phyloP scores from a whole-genome alignment of 1,140 invertebrate species.

The Drosophila persimilis region DNA sequence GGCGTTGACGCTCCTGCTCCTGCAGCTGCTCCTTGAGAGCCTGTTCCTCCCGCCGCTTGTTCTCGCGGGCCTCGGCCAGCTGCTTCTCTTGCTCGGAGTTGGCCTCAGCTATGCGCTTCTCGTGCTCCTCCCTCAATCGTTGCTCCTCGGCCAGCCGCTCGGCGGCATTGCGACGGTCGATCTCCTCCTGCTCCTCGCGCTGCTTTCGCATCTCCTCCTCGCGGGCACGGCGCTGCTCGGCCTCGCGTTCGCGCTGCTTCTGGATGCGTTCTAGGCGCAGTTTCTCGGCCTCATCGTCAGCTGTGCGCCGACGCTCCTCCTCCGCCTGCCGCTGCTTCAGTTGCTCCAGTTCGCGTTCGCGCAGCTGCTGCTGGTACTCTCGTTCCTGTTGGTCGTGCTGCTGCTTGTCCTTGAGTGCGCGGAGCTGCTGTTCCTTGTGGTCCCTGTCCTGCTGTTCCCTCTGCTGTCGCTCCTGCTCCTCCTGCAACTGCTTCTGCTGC shows the following conservation, averaged over 20 bases:
- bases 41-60: slow-evolving; percentile 61
- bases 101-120: slow-evolving; percentile 50
- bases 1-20: slow-evolving; percentile 63
- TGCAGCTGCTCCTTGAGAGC: slow-evolving; percentile 51
- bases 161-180: slow-evolving; percentile 43
- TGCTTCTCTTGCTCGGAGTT: slow-evolving; percentile 65
- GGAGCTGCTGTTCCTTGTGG: slow-evolving; percentile 28
- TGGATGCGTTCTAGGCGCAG: slow-evolving; percentile 50
- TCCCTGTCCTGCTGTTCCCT: slow-evolving; percentile 26
- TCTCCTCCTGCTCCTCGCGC: slow-evolving; percentile 52
- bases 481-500: slow-evolving; percentile 7
- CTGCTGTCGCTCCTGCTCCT: slow-evolving; percentile 4
- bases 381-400: slow-evolving; percentile 31
- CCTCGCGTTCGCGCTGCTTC: slow-evolving; percentile 59
- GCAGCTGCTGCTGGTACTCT: slow-evolving; percentile 30
- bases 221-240: slow-evolving; percentile 32
- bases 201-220: slow-evolving; percentile 60
- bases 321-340: slow-evolving; percentile 53
- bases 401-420: slow-evolving; percentile 27
- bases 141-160: slow-evolving; percentile 59
- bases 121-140: slow-evolving; percentile 59
- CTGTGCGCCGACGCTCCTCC: slow-evolving; percentile 37
- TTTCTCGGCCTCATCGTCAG: slow-evolving; percentile 52
- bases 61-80: slow-evolving; percentile 68
- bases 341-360: slow-evolving; percentile 40